A percentile compares a stretch with the other conserved stretches of the same genome.
Evolutionary conservation across 2,113 vertebrate species (phyloP).

Genomic region (Lasiurus cinereus): DNA sequence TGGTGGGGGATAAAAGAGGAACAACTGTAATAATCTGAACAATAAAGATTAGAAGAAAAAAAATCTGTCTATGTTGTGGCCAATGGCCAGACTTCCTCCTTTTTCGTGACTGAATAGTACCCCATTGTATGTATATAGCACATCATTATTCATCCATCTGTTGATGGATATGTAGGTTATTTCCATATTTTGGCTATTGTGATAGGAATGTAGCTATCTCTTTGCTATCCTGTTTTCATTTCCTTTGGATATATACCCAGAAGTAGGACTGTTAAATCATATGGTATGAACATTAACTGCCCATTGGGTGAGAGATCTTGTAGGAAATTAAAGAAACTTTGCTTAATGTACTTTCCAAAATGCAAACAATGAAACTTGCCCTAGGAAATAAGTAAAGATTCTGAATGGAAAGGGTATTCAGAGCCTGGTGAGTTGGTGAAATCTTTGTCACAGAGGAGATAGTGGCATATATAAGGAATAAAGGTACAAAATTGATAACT

Average conservation of each 20-base stretch:
- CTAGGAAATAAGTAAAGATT: too few species aligned
- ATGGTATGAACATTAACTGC: constrained; percentile 38
- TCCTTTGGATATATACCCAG: neutral
- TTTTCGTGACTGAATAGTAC: neutral
- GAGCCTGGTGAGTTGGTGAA: neutral
- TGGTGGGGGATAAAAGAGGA: too few species aligned
- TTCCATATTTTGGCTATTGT: neutral
- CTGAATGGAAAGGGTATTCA: neutral
- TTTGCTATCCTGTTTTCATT: neutral
- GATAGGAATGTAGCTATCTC: neutral
- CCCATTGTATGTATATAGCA: neutral
- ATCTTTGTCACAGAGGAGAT: neutral
- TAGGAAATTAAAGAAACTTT: constrained; percentile 12
- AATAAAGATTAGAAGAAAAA: too few species aligned
- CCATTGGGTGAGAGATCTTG: constrained; percentile 31
- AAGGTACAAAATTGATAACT: neutral
- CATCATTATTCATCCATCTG: neutral
- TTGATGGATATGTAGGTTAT: neutral
- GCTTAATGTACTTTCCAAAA: neutral
- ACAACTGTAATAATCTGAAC: too few species aligned
- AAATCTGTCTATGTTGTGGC: neutral
- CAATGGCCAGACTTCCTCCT: neutral
- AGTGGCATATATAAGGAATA: neutral
- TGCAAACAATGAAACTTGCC: too few species aligned
- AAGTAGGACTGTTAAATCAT: neutral